Evolutionary conservation across 2,797 vertebrate genomes (phyloP), one percentile per base, ranked within the genome.

Genomic region (Bradypodion pumilum): DNA sequence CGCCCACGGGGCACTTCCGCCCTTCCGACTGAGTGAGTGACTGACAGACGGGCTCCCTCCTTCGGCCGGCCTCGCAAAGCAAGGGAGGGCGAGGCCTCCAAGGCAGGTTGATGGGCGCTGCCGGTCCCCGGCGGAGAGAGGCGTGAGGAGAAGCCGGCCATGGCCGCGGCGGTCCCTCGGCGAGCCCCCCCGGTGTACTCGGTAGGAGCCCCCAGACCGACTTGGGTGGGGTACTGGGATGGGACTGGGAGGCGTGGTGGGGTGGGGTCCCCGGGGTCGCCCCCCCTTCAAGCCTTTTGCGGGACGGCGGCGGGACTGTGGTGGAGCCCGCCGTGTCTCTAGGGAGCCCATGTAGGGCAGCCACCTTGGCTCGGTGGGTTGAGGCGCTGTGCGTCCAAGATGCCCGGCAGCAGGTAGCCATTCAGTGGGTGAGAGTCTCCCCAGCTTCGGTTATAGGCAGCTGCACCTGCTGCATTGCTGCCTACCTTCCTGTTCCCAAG

Each of bases 181-280:
- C 89, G 89, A 73, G 89, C 82, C 16, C 63, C 89, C 19, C 90
- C 89, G 40, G 81, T 92, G 86, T 92, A 89, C 72, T 91, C 89
- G 86, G 93, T 93, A 90, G 83, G 93, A 74, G 16, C 69, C 40
- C 5, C 37, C 19, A 44, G 13, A 4, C 9, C 2, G 27, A 7
- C 9, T 7, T 29, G 4, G 9, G 21, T n/a, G n/a, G n/a, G n/a
- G n/a, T n/a, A n/a, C n/a, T n/a, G n/a, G n/a, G n/a, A n/a, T n/a
- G n/a, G n/a, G n/a, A n/a, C n/a, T n/a, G n/a, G n/a, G n/a, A n/a
- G n/a, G n/a, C n/a, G n/a, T n/a, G n/a, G n/a, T n/a, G n/a, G n/a
- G n/a, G n/a, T n/a, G n/a, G n/a, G n/a, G n/a, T n/a, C n/a, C n/a
- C n/a, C n/a, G n/a, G n/a, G n/a, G n/a, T n/a, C n/a, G n/a, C n/a